Percentiles rank a stretch among this genome's conserved stretches.
Conservation (phyloP, 2,797 vertebrate species). For the Phoebastria nigripes region DNA sequence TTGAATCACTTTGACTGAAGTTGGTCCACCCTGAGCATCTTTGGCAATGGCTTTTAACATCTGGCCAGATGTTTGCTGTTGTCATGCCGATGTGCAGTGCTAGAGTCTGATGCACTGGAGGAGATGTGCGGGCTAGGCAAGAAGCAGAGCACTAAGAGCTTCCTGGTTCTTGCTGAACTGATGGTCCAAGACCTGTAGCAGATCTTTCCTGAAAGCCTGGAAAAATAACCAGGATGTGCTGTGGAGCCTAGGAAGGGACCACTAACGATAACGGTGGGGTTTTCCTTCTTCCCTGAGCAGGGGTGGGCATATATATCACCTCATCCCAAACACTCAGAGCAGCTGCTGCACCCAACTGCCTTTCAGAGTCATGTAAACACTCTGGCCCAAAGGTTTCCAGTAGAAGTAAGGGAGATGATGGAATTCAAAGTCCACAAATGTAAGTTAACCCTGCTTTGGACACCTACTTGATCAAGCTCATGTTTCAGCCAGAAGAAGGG, state of each 20-base stretch:
- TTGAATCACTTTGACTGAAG: not conserved
- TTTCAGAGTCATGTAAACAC: not conserved
- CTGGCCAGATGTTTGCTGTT: not conserved
- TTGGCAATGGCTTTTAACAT: not conserved
- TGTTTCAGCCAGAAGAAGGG: not conserved
- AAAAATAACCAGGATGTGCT: not conserved
- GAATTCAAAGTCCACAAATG: not conserved
- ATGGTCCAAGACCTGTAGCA: not conserved
- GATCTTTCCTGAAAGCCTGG: not conserved
- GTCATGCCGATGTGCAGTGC: not conserved
- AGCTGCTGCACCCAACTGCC: not conserved
- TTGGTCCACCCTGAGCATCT: not conserved
- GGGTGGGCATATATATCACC: not conserved
- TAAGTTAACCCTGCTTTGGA: not conserved
- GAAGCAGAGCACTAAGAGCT: not conserved
- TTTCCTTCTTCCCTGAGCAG: not conserved
- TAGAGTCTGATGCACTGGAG: not conserved
- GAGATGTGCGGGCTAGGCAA: not conserved
- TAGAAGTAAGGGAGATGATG: not conserved
- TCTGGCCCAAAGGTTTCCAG: not conserved
- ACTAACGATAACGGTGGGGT: rapidly evolving
- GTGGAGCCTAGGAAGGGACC: not conserved
- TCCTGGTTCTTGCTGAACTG: not conserved
- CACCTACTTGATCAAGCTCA: not conserved
- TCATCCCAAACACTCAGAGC: not conserved